phyloP scores from a whole-genome alignment of 2,113 vertebrate species.

The Tetrao urogallus region DNA sequence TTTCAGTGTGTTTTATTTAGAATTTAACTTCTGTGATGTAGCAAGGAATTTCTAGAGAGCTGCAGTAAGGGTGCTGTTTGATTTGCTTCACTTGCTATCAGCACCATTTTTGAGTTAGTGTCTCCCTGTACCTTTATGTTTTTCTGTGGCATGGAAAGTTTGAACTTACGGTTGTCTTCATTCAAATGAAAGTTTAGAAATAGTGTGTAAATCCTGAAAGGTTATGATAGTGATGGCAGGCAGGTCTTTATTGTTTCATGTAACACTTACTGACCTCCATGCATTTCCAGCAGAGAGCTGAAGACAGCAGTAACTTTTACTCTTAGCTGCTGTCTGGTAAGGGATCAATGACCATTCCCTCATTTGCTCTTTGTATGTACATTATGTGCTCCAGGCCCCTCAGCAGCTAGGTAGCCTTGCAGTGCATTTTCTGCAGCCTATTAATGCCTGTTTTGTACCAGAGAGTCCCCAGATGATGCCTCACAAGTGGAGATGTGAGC shows the following conservation, averaged over 20 bases:
- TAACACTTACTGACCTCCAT: neutral
- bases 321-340: neutral
- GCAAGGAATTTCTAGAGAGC: neutral
- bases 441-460: neutral
- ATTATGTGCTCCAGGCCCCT: neutral
- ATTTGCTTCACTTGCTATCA: neutral
- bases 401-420: fast-evolving
- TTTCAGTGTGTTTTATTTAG: neutral
- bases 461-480: neutral
- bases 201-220: neutral
- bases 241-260: neutral
- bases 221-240: neutral
- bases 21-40: neutral
- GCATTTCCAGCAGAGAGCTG: neutral
- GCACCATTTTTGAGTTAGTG: neutral
- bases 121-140: neutral
- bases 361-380: neutral
- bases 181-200: neutral
- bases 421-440: neutral
- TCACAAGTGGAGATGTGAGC: neutral
- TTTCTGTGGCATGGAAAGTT: neutral
- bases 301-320: neutral
- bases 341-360: neutral
- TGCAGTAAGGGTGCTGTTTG: neutral
- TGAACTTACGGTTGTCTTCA: neutral